Evolutionary conservation across 2,888 invertebrate genomes (phyloP).

Genomic region (Drosophila mayaguana): DNA sequence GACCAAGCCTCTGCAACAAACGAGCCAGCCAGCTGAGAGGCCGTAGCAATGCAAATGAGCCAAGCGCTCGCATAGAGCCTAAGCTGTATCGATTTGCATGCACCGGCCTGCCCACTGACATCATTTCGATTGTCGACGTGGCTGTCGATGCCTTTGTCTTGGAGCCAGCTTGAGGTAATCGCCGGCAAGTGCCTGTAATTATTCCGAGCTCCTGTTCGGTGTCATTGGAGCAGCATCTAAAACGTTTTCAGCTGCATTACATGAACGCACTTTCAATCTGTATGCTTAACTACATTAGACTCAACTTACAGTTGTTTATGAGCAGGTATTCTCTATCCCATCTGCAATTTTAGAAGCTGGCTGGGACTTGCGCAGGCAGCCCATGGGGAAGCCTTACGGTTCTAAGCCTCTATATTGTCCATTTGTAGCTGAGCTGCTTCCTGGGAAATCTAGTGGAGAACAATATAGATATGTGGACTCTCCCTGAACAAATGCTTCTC

Average conservation of each 20-base stretch:
- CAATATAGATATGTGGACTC: too few relatives aligned
- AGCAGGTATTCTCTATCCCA: not conserved
- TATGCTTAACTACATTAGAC: not conserved
- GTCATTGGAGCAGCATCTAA: not conserved
- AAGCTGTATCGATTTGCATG: constrained; percentile 32
- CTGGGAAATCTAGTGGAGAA: too few relatives aligned
- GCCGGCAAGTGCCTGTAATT: not conserved
- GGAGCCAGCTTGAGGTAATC: constrained; percentile 16
- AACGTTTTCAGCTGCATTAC: not conserved
- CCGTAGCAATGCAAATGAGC: constrained; percentile 15
- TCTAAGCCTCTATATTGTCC: not conserved
- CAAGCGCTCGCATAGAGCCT: constrained; percentile 4
- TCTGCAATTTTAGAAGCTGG: not conserved
- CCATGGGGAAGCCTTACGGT: not conserved
- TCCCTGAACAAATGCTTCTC: too few relatives aligned
- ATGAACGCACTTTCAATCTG: not conserved
- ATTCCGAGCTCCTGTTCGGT: not conserved
- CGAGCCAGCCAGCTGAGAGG: constrained; percentile 9
- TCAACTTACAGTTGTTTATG: not conserved
- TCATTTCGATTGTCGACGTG: constrained; percentile 2
- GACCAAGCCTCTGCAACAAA: not conserved
- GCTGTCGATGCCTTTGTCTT: not conserved
- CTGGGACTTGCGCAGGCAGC: not conserved
- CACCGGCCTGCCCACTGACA: constrained; percentile 9
- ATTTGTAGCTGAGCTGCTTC: too few relatives aligned